Percentiles rank a stretch among this genome's conserved stretches.
phyloP scores from a whole-genome alignment of 2,888 invertebrate genomes.

The Xestia rhomboidea region DNA sequence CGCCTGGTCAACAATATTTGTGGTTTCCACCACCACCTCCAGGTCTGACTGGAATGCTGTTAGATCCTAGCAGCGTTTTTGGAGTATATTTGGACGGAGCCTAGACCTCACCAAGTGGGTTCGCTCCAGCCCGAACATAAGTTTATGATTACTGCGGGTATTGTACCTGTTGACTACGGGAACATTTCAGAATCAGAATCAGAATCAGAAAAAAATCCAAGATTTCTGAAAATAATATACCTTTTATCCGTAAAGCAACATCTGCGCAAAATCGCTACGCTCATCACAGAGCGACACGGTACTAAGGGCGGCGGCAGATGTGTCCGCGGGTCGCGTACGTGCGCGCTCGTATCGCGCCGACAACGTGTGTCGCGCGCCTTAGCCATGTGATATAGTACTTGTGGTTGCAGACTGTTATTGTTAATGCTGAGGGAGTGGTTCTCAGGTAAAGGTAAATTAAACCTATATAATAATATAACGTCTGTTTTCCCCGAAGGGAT shows the following conservation, averaged over 20 bases:
- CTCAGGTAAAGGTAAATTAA: background rate
- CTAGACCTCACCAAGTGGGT: background rate
- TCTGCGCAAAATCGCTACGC: constrained; percentile 28
- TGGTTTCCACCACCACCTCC: background rate
- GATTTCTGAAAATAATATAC: background rate
- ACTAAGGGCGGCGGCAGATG: constrained; percentile 73
- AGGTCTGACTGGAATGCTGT: background rate
- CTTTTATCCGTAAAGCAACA: background rate
- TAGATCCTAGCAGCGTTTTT: background rate
- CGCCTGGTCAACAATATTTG: background rate
- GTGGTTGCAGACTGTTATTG: constrained; percentile 29
- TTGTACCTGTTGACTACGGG: background rate
- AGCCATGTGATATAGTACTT: constrained; percentile 58
- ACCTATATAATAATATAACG: background rate
- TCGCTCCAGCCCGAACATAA: background rate
- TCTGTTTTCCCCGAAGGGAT: background rate
- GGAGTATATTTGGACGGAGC: background rate
- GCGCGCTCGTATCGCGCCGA: constrained; percentile 69
- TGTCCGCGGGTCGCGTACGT: constrained; percentile 82
- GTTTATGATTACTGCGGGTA: background rate
- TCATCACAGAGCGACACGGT: constrained; percentile 22
- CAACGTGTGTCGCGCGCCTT: constrained; percentile 67
- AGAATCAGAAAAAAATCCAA: too few relatives aligned
- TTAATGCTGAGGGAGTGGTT: constrained; percentile 27
- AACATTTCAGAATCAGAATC: too few relatives aligned